phyloP scores from a whole-genome alignment of 2,888 invertebrate genomes.

The Heteromyza rotundicornis region DNA sequence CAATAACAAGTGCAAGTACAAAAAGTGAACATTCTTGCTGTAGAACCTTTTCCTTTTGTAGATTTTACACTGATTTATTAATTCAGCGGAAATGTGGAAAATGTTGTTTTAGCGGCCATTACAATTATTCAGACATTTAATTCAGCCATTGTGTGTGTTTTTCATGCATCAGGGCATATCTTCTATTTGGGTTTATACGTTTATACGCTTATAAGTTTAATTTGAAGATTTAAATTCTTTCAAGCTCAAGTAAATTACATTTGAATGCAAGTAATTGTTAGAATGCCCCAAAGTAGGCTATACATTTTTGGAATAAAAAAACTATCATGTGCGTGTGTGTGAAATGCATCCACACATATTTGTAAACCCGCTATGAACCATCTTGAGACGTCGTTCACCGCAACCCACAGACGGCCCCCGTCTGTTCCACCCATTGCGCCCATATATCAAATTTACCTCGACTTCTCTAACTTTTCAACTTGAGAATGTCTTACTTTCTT shows the following conservation, averaged over 20 bases:
- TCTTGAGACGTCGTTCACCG: too few relatives aligned
- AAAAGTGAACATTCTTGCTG: not conserved
- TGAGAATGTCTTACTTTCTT: not conserved
- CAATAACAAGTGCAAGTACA: too few relatives aligned
- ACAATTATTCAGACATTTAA: not conserved
- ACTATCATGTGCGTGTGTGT: not conserved
- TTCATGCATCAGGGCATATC: too few relatives aligned
- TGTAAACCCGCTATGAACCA: too few relatives aligned
- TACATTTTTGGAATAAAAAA: not conserved
- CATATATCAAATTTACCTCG: not conserved
- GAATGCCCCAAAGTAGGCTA: not conserved
- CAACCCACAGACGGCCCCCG: too few relatives aligned
- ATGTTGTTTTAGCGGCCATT: constrained; percentile 5
- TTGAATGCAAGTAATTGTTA: not conserved
- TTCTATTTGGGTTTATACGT: too few relatives aligned
- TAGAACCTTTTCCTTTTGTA: not conserved
- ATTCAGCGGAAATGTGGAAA: constrained; percentile 5
- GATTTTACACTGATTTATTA: constrained; percentile 2
- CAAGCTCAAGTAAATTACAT: too few relatives aligned
- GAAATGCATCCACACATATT: too few relatives aligned
- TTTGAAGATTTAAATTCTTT: too few relatives aligned
- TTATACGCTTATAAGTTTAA: too few relatives aligned
- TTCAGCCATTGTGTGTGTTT: constrained; percentile 1
- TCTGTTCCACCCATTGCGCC: not conserved
- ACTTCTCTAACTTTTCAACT: not conserved